These are phyloP conservation scores for Apocheima hispidaria DNA, from an alignment of 2,888 invertebrate species.

Conservation along the genomic window DNA sequence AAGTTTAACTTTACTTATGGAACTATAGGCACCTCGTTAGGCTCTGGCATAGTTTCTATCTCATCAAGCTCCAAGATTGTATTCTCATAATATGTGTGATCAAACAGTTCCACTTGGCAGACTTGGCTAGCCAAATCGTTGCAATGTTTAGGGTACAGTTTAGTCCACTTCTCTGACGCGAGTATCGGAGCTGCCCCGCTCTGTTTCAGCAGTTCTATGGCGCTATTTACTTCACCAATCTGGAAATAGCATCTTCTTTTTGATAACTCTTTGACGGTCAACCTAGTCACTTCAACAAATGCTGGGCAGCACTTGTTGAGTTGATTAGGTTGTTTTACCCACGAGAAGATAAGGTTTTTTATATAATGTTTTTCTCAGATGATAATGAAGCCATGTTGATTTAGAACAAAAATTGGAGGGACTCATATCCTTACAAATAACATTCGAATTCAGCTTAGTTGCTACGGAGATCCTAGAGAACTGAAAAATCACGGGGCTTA, in stretches of 20 bases:
- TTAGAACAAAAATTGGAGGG: too few relatives aligned
- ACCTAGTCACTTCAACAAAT: too few relatives aligned
- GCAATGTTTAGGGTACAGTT: slow-evolving; percentile 68
- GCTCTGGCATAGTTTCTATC: slow-evolving; percentile 34
- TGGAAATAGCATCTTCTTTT: slow-evolving; percentile 35
- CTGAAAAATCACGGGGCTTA: too few relatives aligned
- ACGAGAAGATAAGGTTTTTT: too few relatives aligned
- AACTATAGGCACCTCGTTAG: slow-evolving; percentile 44
- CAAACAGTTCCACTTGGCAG: slow-evolving; percentile 62
- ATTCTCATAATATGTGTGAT: slow-evolving; percentile 62
- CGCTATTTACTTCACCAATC: slow-evolving; percentile 70
- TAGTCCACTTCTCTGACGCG: slow-evolving; percentile 64
- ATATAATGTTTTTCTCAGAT: too few relatives aligned
- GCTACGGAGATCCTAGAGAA: too few relatives aligned
- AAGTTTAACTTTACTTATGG: too few relatives aligned
- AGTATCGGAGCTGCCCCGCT: slow-evolving; percentile 59
- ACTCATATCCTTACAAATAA: too few relatives aligned
- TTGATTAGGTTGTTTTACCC: too few relatives aligned
- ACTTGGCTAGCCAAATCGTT: slow-evolving; percentile 66
- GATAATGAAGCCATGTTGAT: too few relatives aligned
- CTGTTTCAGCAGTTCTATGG: slow-evolving; percentile 68
- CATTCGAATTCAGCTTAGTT: too few relatives aligned
- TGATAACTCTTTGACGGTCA: not conserved
- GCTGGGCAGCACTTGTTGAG: too few relatives aligned
- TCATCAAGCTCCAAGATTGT: slow-evolving; percentile 56